phyloP scores from a whole-genome alignment of 2,113 vertebrate genomes.

The Hippocampus barbouri region DNA sequence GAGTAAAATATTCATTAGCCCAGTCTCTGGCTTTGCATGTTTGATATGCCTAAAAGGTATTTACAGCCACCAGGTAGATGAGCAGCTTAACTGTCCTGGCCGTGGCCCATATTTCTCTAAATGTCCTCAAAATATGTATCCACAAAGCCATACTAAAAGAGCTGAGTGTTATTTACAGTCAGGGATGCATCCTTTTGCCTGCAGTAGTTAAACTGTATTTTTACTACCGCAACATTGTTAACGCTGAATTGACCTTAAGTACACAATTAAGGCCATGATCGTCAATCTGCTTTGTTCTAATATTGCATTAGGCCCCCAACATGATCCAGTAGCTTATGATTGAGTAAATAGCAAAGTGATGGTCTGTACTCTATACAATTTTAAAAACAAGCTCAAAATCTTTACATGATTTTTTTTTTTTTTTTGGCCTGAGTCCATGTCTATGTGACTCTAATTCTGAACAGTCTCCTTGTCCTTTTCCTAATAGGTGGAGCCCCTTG shows the following conservation, averaged over 20 bases:
- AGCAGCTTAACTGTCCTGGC: slow-evolving; percentile 25
- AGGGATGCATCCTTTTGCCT: slow-evolving; percentile 15
- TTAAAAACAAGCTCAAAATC: too few relatives aligned
- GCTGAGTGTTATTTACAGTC: slow-evolving; percentile 27
- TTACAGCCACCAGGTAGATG: slow-evolving; percentile 34
- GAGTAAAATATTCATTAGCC: slow-evolving; percentile 54
- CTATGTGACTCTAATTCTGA: too few relatives aligned
- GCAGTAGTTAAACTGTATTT: neutral
- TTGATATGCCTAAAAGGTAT: slow-evolving; percentile 48
- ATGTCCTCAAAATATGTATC: slow-evolving; percentile 34
- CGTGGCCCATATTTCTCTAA: slow-evolving; percentile 45
- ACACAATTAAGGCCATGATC: neutral
- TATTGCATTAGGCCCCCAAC: too few relatives aligned
- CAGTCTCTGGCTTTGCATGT: slow-evolving; percentile 33
- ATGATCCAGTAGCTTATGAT: too few relatives aligned
- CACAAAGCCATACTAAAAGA: slow-evolving; percentile 29
- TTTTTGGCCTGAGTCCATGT: too few relatives aligned
- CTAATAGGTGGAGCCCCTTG: too few relatives aligned
- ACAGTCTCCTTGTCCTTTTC: too few relatives aligned
- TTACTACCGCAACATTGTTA: neutral
- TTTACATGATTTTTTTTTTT: too few relatives aligned
- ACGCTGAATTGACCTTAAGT: neutral
- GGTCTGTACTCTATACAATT: too few relatives aligned
- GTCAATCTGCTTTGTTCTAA: too few relatives aligned
- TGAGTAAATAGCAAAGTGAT: too few relatives aligned